A percentile compares a stretch with the other conserved stretches of the same genome.
phyloP scores from a whole-genome alignment of 2,888 invertebrate genomes.

The Ormyrus rosae region DNA sequence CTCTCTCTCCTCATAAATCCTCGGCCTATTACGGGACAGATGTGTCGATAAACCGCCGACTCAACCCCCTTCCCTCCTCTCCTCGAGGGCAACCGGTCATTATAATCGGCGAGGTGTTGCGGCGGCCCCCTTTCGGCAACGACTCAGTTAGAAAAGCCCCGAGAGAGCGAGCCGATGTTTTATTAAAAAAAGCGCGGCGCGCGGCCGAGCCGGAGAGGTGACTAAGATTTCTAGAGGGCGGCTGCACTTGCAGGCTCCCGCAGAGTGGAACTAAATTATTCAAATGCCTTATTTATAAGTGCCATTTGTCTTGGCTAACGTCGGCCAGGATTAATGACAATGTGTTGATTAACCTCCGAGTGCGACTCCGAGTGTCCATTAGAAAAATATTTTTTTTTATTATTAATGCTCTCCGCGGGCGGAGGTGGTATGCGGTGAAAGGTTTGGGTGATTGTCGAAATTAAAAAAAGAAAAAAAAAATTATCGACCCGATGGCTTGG shows the following conservation, averaged over 20 bases:
- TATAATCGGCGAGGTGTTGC: constrained; percentile 26
- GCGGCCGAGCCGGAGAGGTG: neutral
- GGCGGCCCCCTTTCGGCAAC: constrained; percentile 30
- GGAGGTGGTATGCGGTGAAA: constrained; percentile 31
- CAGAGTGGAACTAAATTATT: constrained; percentile 41
- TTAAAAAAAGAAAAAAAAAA: constrained; percentile 26
- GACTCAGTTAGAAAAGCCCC: constrained; percentile 45
- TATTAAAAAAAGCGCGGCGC: constrained; percentile 49
- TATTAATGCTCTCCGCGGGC: constrained; percentile 17
- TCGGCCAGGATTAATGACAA: constrained; percentile 49
- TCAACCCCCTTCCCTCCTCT: constrained; percentile 59
- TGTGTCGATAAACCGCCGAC: constrained; percentile 67
- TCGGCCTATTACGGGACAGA: constrained; percentile 72
- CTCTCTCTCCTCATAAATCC: constrained; percentile 66
- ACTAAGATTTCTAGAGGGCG: constrained; percentile 26
- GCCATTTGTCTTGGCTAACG: constrained; percentile 47
- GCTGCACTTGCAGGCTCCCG: constrained; percentile 47
- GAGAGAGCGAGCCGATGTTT: constrained; percentile 2
- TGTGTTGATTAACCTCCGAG: constrained; percentile 45
- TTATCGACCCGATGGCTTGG: neutral
- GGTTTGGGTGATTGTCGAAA: constrained; percentile 22
- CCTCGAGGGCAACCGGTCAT: constrained; percentile 5
- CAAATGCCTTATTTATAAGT: constrained; percentile 47
- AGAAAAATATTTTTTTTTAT: constrained; percentile 37
- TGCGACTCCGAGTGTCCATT: constrained; percentile 2